These are phyloP conservation scores for Merops nubicus DNA, from an alignment of 2,113 vertebrate genomes.

Conservation along the genomic window DNA sequence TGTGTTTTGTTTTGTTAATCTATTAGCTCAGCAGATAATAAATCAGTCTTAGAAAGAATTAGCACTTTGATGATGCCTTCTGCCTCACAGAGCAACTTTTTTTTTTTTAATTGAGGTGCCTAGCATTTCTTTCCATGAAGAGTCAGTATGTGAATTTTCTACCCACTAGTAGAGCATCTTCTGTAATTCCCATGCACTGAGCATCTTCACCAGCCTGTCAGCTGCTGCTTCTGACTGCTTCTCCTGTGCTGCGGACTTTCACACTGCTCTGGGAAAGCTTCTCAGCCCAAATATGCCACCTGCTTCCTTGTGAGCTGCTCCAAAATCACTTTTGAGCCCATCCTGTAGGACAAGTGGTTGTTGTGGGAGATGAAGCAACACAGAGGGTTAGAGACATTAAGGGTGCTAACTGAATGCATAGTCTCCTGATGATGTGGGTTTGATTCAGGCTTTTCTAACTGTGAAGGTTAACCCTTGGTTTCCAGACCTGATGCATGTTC, in stretches of 20 bases:
- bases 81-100: neutral
- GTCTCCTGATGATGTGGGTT: neutral
- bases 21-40: constrained; percentile 36
- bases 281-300: neutral
- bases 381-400: neutral
- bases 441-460: neutral
- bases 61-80: neutral
- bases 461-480: neutral
- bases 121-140: neutral
- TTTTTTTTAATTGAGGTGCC: neutral
- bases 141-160: neutral
- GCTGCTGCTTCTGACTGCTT: neutral
- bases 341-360: neutral
- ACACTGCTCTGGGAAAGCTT: neutral
- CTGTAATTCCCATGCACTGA: neutral
- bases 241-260: neutral
- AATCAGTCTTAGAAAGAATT: constrained; percentile 20
- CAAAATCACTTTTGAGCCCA: neutral
- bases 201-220: neutral
- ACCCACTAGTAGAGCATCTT: neutral
- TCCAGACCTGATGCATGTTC: neutral
- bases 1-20: constrained; percentile 35
- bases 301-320: neutral
- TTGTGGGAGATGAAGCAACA: neutral
- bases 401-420: neutral